Percentiles rank a stretch among this genome's conserved stretches.
Evolutionary conservation across 1,140 invertebrate genomes (phyloP).

Genomic region (Patella vulgata): DNA sequence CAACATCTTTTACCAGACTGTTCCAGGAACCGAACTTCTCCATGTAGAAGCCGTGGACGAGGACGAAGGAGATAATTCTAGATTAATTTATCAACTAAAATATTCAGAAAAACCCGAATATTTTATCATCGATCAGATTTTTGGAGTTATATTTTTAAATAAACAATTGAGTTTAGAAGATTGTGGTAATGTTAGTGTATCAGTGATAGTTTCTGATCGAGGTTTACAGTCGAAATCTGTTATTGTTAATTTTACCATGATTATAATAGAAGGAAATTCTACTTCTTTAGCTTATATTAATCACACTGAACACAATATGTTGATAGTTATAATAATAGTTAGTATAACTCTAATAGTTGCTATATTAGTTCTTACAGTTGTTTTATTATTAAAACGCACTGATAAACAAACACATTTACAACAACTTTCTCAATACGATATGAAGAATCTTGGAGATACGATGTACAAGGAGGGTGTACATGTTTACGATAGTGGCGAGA

Average conservation of each 20-base stretch:
- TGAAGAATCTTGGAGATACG: conserved; percentile 5
- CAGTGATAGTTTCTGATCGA: conserved; percentile 14
- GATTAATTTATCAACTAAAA: conserved; percentile 14
- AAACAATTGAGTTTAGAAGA: conserved; percentile 13
- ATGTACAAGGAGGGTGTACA: background rate
- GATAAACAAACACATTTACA: conserved; percentile 11
- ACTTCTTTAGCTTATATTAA: conserved; percentile 6
- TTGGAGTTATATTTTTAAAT: conserved; percentile 10
- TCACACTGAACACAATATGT: conserved; percentile 21
- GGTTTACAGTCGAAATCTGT: conserved; percentile 4
- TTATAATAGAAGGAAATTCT: conserved; percentile 19
- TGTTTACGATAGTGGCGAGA: background rate
- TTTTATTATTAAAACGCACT: conserved; percentile 20
- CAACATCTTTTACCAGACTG: conserved; percentile 8
- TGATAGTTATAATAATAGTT: conserved; percentile 27
- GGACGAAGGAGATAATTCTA: conserved; percentile 21
- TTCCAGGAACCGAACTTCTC: conserved; percentile 14
- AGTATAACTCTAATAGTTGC: conserved; percentile 25
- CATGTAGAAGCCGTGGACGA: conserved; percentile 13
- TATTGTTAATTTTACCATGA: conserved; percentile 4
- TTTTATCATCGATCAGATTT: conserved; percentile 17
- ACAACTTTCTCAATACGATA: conserved; percentile 6
- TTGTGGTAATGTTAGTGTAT: conserved; percentile 17
- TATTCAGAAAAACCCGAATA: conserved; percentile 3
- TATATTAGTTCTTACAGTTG: conserved; percentile 20